A percentile compares a stretch with the other conserved stretches of the same genome.
Conservation (phyloP, 2,797 vertebrate genomes). For the Limosa lapponica region DNA sequence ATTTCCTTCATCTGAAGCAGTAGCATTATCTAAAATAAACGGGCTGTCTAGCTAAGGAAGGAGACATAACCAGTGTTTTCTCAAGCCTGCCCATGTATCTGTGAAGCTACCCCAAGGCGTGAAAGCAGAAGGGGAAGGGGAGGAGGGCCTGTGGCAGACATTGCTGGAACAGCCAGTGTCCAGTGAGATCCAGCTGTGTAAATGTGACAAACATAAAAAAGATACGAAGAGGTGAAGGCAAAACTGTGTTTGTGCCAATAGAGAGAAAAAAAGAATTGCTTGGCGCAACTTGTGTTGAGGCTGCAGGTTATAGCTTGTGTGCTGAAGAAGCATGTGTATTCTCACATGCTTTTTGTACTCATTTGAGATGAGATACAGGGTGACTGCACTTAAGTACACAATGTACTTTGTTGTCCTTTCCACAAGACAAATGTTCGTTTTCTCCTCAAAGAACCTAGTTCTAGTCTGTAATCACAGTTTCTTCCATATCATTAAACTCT, state of each 20-base stretch:
- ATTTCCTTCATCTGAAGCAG: neutral
- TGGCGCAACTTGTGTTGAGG: neutral
- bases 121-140: neutral
- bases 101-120: neutral
- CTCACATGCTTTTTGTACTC: neutral
- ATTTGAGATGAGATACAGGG: neutral
- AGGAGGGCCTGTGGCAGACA: neutral
- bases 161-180: neutral
- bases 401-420: neutral
- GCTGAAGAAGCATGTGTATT: neutral
- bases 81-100: fast-evolving
- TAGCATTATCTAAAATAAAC: neutral
- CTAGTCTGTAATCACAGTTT: neutral
- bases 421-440: neutral
- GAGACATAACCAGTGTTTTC: neutral
- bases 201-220: neutral
- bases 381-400: neutral
- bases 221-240: neutral
- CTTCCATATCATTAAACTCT: neutral
- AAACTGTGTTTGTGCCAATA: neutral
- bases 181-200: neutral
- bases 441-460: neutral
- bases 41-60: neutral
- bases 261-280: neutral
- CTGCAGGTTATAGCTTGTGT: neutral